A percentile compares a stretch with the other conserved stretches of the same genome.
Conservation (phyloP, 2,888 invertebrate species). For the Amiota mariae region DNA sequence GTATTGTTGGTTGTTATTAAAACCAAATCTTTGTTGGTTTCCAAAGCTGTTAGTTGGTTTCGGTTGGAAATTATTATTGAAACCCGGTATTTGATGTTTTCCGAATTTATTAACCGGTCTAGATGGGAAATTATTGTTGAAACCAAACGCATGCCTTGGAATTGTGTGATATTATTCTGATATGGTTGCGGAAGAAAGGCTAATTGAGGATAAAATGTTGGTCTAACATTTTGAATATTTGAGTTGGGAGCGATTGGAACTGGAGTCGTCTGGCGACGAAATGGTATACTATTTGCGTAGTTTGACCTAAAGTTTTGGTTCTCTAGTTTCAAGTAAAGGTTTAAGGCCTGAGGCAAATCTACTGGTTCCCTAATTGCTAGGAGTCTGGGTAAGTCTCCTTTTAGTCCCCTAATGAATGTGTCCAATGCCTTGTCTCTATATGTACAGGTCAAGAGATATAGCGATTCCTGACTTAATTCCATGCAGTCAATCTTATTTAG, state of each 20-base stretch:
- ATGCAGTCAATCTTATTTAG: constrained; percentile 40
- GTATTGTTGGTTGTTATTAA: background rate
- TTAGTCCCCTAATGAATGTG: constrained; percentile 44
- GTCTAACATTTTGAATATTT: background rate
- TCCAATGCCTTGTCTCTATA: constrained; percentile 47
- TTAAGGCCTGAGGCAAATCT: constrained; percentile 40
- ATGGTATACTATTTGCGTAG: background rate
- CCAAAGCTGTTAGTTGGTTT: background rate
- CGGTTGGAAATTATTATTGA: background rate
- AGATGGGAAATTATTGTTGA: too few species aligned
- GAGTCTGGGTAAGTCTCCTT: constrained; percentile 44
- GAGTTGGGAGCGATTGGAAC: background rate
- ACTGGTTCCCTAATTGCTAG: constrained; percentile 42
- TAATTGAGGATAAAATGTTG: background rate
- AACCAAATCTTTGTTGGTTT: background rate
- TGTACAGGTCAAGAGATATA: constrained; percentile 27
- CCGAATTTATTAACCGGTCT: too few species aligned
- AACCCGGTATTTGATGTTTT: background rate
- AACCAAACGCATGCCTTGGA: too few species aligned
- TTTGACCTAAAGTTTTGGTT: constrained; percentile 33
- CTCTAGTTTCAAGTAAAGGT: constrained; percentile 40
- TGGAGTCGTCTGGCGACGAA: background rate
- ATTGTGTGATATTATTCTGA: background rate
- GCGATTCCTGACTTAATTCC: constrained; percentile 38
- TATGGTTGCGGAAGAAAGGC: background rate